These are phyloP conservation scores for Apus apus DNA, from an alignment of 2,113 vertebrate genomes.

Conservation along the genomic window DNA sequence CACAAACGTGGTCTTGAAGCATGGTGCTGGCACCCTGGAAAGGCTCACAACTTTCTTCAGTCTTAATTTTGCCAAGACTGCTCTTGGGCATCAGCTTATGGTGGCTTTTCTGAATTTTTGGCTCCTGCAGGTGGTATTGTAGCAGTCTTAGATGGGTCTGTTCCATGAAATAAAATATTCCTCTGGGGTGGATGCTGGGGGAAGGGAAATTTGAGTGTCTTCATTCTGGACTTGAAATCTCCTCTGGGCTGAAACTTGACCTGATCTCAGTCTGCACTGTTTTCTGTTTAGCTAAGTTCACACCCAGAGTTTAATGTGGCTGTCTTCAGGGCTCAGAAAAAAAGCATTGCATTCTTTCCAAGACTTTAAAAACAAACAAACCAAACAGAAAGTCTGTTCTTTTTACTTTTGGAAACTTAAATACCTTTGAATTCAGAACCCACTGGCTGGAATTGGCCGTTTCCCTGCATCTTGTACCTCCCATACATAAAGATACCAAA, in stretches of 20 bases:
- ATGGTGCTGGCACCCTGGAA: constrained; percentile 34
- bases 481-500: constrained; percentile 17
- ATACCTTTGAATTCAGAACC: constrained; percentile 37
- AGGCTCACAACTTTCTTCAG: neutral
- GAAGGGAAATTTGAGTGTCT: neutral
- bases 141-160: neutral
- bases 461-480: constrained; percentile 14
- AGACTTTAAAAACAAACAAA: constrained; percentile 35
- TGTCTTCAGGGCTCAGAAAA: constrained; percentile 26
- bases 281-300: constrained; percentile 23
- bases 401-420: neutral
- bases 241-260: neutral
- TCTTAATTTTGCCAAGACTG: neutral
- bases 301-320: constrained; percentile 29
- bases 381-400: constrained; percentile 29
- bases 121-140: neutral
- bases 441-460: constrained; percentile 19
- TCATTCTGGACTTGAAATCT: neutral
- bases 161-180: neutral
- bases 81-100: neutral
- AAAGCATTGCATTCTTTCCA: constrained; percentile 11
- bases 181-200: too few relatives aligned
- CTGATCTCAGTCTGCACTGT: neutral
- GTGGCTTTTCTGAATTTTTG: neutral
- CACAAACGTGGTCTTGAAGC: constrained; percentile 22